Evolutionary conservation across 2,797 vertebrate genomes (phyloP), one percentile per base, ranked within the genome.

Genomic region (Echiichthys vipera): DNA sequence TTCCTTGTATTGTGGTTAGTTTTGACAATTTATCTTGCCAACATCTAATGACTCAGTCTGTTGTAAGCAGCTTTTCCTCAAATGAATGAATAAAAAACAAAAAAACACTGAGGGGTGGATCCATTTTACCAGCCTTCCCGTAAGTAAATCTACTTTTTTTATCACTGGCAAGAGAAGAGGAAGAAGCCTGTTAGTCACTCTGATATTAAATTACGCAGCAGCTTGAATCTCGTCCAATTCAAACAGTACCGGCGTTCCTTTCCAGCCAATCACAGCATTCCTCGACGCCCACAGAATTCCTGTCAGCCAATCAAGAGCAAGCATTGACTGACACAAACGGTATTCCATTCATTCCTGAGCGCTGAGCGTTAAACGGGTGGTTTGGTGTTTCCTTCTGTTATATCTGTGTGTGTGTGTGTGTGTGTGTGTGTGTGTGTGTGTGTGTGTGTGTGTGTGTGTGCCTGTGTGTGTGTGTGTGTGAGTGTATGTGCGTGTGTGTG

Each of bases 271-370:
- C 86, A 57, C 12, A 0, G 27, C 67, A 39, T 51, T 75, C 66
- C 70, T 32, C 17, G 0, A 49, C 24, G 12, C 83, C 83, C 65
- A 77, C 69, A 0, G 71, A 20, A 73, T 65, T 77, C 76, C 61
- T 73, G 8, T 45, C n/a, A 11, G 18, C 87, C 87, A 90, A 86
- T 84, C 46, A 55, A 0, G 5, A 22, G 43, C 6, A 7, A 46
- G 56, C 3, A 32, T 15, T 50, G 81, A 71, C 56, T 63, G 47
- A 87, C 56, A 77, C 14, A 40, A 20, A 12, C 3, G 6, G 58
- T 78, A 84, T 88, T 88, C 66, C 86, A 86, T 81, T 91, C 85
- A 90, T 90, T 87, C 83, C 69, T 83, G 66, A 81, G 49, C 3
- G 0, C 55, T 83, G 87, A 88, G 74, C 15, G 22, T 78, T 80